Percentiles rank a stretch among this genome's conserved stretches.
Evolutionary conservation across 2,797 vertebrate genomes (phyloP).

Genomic region (Sparidentex hasta): DNA sequence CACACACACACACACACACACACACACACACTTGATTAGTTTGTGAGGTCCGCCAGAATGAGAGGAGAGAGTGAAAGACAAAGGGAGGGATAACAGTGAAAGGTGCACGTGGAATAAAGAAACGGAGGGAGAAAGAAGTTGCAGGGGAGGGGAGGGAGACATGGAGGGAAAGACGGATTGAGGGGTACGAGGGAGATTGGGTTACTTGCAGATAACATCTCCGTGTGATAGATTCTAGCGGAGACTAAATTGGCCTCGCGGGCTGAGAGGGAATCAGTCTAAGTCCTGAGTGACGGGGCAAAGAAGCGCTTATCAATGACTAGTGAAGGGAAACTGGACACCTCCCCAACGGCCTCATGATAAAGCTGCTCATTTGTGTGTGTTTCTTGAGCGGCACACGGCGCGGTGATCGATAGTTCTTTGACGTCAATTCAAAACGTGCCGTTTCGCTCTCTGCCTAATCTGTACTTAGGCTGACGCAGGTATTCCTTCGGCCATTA

Average conservation of each 20-base stretch:
- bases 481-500: slow-evolving; percentile 64
- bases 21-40: slow-evolving; percentile 75
- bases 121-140: slow-evolving; percentile 16
- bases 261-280: slow-evolving; percentile 77
- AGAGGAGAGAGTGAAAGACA: slow-evolving; percentile 40
- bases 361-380: slow-evolving; percentile 75
- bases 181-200: slow-evolving; percentile 58
- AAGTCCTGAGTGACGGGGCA: slow-evolving; percentile 77
- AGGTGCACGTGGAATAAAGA: slow-evolving; percentile 31
- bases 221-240: slow-evolving; percentile 75
- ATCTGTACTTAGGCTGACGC: slow-evolving; percentile 55
- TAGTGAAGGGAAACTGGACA: slow-evolving; percentile 68
- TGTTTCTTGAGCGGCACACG: slow-evolving; percentile 52
- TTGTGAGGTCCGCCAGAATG: slow-evolving; percentile 70
- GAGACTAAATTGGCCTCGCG: slow-evolving; percentile 79
- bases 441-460: slow-evolving; percentile 50
- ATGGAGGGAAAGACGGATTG: slow-evolving; percentile 62
- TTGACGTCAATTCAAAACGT: slow-evolving; percentile 64
- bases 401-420: slow-evolving; percentile 64
- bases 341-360: slow-evolving; percentile 72
- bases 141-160: slow-evolving; percentile 29
- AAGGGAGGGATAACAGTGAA: slow-evolving; percentile 20
- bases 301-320: slow-evolving; percentile 75
- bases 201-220: slow-evolving; percentile 77
- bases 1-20: too few species aligned